Evolutionary conservation across 1,140 invertebrate species (phyloP).

Genomic region (Proctacanthus coquilletti): DNA sequence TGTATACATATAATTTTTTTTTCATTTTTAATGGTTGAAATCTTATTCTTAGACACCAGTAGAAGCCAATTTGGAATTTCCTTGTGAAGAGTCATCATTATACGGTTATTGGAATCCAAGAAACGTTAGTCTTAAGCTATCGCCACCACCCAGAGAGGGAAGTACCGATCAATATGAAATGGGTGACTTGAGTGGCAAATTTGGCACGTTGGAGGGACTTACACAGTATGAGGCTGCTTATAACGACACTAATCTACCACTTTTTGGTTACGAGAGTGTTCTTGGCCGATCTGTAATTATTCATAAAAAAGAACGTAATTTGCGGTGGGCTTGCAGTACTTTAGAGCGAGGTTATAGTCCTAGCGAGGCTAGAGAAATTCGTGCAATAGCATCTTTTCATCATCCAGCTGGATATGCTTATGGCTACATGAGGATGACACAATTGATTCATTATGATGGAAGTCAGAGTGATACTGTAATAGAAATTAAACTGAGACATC

Average conservation of each 20-base stretch:
- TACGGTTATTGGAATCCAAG: constrained; percentile 75
- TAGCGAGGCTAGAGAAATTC: constrained; percentile 65
- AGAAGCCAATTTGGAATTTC: constrained; percentile 66
- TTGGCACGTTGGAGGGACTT: constrained; percentile 50
- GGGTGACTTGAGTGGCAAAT: constrained; percentile 83
- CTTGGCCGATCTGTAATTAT: constrained; percentile 74
- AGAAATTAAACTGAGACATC: constrained; percentile 73
- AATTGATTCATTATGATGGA: constrained; percentile 73
- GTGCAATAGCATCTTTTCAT: constrained; percentile 83
- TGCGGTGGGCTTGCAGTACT: constrained; percentile 68
- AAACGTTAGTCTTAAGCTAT: constrained; percentile 41
- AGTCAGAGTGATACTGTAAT: constrained; percentile 77
- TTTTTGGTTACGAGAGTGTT: constrained; percentile 72
- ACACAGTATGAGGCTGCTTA: constrained; percentile 41
- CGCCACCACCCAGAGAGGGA: constrained; percentile 44
- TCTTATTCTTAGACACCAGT: constrained; percentile 47
- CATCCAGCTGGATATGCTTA: constrained; percentile 71
- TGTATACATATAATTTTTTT: constrained; percentile 7
- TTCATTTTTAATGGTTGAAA: constrained; percentile 6
- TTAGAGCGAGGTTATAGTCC: constrained; percentile 75
- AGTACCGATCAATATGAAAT: constrained; percentile 76
- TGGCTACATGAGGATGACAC: constrained; percentile 78
- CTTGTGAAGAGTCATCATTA: constrained; percentile 67
- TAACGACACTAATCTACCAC: constrained; percentile 69
- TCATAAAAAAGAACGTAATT: constrained; percentile 45